Conservation (phyloP, 2,797 vertebrate species). For the Selene dorsalis region DNA sequence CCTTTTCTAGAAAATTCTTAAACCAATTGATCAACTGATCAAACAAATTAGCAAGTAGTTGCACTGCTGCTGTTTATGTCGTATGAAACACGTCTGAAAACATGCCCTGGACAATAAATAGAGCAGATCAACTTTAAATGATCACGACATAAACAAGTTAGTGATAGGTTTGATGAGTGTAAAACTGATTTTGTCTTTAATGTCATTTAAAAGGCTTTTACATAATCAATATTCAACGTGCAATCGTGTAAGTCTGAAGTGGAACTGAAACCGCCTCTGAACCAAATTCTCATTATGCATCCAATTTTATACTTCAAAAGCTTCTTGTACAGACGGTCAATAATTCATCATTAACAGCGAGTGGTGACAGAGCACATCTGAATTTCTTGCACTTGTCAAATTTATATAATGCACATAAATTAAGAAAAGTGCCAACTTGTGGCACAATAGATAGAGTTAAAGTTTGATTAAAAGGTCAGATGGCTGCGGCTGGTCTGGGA, state of each 20-base stretch:
- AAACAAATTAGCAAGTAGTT: not conserved
- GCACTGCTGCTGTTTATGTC: not conserved
- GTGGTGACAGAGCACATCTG: conserved; percentile 46
- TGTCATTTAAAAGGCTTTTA: conserved; percentile 60
- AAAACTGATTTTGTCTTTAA: conserved; percentile 49
- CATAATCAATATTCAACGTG: conserved; percentile 65
- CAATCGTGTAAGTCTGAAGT: conserved; percentile 43
- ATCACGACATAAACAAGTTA: not conserved
- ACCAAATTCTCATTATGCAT: conserved; percentile 58
- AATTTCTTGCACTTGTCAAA: conserved; percentile 43
- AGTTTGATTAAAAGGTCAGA: conserved; percentile 45
- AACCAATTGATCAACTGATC: not conserved
- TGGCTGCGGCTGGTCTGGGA: conserved; percentile 19
- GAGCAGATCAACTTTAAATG: conserved; percentile 7
- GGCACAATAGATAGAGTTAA: not conserved
- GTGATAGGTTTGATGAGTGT: conserved; percentile 25
- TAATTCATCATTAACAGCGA: conserved; percentile 67
- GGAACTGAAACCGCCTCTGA: conserved; percentile 42
- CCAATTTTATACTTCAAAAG: conserved; percentile 67
- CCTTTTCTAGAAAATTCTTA: not conserved
- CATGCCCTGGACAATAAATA: not conserved
- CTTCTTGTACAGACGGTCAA: conserved; percentile 59
- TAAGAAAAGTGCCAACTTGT: conserved; percentile 7
- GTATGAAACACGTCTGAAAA: not conserved
- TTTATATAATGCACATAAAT: conserved; percentile 46